phyloP scores from a whole-genome alignment of 2,888 invertebrate genomes.

The Hypomecis punctinalis region DNA sequence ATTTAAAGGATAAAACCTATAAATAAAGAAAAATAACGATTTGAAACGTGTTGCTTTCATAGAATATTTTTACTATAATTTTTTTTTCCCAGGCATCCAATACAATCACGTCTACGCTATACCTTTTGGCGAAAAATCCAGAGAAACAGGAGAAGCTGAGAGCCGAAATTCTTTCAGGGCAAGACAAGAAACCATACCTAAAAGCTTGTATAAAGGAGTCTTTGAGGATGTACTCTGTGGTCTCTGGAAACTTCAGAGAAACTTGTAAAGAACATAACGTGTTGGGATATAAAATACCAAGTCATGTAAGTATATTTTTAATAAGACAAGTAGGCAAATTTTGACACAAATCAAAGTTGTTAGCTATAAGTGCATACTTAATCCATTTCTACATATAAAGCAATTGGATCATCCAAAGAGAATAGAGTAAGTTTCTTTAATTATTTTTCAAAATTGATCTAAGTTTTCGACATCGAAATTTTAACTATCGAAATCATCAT shows the following conservation, averaged over 20 bases:
- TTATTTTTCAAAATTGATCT: too few species aligned
- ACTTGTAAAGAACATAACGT: conserved; percentile 83
- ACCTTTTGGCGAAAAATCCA: conserved; percentile 86
- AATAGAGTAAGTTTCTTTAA: too few species aligned
- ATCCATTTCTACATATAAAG: too few species aligned
- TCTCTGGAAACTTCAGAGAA: conserved; percentile 83
- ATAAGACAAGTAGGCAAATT: not conserved
- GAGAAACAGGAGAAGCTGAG: conserved; percentile 87
- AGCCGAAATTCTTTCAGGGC: conserved; percentile 76
- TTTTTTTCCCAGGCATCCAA: conserved; percentile 81
- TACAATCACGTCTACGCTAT: conserved; percentile 82
- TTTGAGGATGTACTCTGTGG: conserved; percentile 85
- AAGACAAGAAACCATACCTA: conserved; percentile 61
- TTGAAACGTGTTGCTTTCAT: conserved; percentile 34
- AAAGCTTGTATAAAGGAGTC: conserved; percentile 90
- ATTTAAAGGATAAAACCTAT: too few species aligned
- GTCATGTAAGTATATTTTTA: conserved; percentile 73
- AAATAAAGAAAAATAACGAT: conserved; percentile 17
- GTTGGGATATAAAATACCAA: conserved; percentile 87
- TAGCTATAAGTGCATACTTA: too few species aligned
- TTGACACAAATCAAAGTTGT: too few species aligned
- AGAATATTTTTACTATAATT: conserved; percentile 9
- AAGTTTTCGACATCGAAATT: too few species aligned
- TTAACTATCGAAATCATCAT: too few species aligned
- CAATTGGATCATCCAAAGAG: too few species aligned